These are phyloP conservation scores for Lophotis ruficrista DNA, from an alignment of 2,113 vertebrate genomes.

Conservation along the genomic window DNA sequence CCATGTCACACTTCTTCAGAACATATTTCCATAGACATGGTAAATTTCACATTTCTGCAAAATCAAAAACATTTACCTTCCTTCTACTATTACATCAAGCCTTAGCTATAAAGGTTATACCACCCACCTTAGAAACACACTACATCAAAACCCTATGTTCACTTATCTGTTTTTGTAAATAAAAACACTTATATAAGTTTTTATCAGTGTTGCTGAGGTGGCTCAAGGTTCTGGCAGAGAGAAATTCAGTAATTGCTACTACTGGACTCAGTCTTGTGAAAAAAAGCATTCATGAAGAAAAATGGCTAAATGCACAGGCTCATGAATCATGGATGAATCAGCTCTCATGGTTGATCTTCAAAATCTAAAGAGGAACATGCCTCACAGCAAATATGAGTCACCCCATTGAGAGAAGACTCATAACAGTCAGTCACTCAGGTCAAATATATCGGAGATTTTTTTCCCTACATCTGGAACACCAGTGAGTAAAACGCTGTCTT, in stretches of 20 bases:
- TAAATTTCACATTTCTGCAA: not conserved
- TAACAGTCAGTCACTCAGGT: not conserved
- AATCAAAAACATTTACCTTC: not conserved
- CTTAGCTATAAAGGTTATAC: not conserved
- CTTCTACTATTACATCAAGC: not conserved
- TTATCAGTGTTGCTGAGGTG: not conserved
- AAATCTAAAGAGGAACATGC: not conserved
- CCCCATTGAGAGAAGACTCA: not conserved
- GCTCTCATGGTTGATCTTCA: constrained; percentile 10
- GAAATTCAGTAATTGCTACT: constrained; percentile 27
- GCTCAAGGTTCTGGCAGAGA: not conserved
- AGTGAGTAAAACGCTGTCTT: not conserved
- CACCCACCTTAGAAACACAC: not conserved
- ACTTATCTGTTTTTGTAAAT: not conserved
- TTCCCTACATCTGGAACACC: not conserved
- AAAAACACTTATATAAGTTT: not conserved
- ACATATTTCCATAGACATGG: not conserved
- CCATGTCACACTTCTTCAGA: not conserved
- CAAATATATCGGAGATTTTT: not conserved
- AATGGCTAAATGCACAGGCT: constrained; percentile 25
- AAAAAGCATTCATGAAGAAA: constrained; percentile 49
- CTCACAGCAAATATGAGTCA: constrained; percentile 40
- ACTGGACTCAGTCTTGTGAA: not conserved
- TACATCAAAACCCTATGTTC: not conserved
- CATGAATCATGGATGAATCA: constrained; percentile 58